Conservation (phyloP, 2,113 vertebrate species). For the Brachyhypopomus occidentalis region DNA sequence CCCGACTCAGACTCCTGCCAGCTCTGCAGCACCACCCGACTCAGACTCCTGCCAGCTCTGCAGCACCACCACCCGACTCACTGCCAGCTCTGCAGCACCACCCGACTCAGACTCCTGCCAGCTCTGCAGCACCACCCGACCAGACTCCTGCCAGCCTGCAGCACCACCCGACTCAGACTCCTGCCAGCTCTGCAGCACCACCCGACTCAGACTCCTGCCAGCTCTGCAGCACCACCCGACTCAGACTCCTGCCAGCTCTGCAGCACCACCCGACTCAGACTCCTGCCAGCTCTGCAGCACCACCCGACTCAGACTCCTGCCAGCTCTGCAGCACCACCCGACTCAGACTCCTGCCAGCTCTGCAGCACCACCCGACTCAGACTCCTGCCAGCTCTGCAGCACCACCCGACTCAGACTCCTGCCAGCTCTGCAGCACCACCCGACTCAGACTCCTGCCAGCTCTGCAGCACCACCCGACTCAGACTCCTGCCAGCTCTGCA, state of each 20-base stretch:
- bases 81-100: neutral
- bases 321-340: constrained; percentile 35
- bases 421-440: constrained; percentile 6
- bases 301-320: constrained; percentile 12
- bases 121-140: no score
- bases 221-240: constrained; percentile 14
- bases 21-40: constrained; percentile 21
- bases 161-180: constrained; percentile 1
- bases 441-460: constrained; percentile 29
- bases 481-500: no score
- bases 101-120: constrained; percentile 28
- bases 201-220: no score
- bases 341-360: no score
- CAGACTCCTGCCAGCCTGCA: no score
- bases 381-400: constrained; percentile 32
- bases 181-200: constrained; percentile 38
- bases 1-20: constrained; percentile 28
- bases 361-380: constrained; percentile 5
- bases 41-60: constrained; percentile 28
- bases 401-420: no score
- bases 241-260: constrained; percentile 28
- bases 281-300: constrained; percentile 7
- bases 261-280: no score
- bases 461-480: no score
- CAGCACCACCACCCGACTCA: no score